These are phyloP conservation scores for Drosophila villosipedis DNA, from an alignment of 2,888 invertebrate genomes.

Conservation along the genomic window DNA sequence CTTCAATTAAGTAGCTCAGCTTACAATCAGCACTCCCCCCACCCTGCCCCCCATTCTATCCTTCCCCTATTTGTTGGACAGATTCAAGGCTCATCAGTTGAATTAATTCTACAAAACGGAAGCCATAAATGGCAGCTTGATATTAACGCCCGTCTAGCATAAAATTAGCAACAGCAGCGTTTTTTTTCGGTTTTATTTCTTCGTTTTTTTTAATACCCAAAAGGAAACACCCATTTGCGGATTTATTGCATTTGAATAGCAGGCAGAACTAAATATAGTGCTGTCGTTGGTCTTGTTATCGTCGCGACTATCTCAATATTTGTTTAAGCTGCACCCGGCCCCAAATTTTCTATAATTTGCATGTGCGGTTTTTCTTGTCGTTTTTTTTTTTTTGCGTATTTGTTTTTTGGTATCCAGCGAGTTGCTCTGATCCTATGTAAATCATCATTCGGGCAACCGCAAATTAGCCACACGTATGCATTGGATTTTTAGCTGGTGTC, in stretches of 20 bases:
- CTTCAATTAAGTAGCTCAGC: conserved; percentile 67
- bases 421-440: conserved; percentile 70
- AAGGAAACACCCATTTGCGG: conserved; percentile 21
- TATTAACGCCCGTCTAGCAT: conserved; percentile 78
- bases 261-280: conserved; percentile 65
- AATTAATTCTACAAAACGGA: conserved; percentile 62
- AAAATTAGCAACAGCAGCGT: conserved; percentile 54
- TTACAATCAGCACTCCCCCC: conserved; percentile 11
- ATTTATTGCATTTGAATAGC: conserved; percentile 76
- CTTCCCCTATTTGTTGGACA: not conserved
- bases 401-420: conserved; percentile 8
- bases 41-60: not conserved
- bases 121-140: conserved; percentile 78
- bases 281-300: conserved; percentile 11
- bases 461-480: conserved; percentile 79
- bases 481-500: conserved; percentile 17
- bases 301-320: conserved; percentile 67
- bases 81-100: conserved; percentile 23
- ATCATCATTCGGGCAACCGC: conserved; percentile 74
- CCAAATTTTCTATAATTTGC: conserved; percentile 83
- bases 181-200: not conserved
- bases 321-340: conserved; percentile 59
- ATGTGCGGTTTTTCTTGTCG: conserved; percentile 43
- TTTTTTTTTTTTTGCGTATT: not conserved
- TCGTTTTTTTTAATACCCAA: conserved; percentile 7